Percentiles rank a stretch among this genome's conserved stretches.
These are phyloP conservation scores for Macrochelys suwanniensis DNA, from an alignment of 2,797 vertebrate genomes.

Conservation along the genomic window DNA sequence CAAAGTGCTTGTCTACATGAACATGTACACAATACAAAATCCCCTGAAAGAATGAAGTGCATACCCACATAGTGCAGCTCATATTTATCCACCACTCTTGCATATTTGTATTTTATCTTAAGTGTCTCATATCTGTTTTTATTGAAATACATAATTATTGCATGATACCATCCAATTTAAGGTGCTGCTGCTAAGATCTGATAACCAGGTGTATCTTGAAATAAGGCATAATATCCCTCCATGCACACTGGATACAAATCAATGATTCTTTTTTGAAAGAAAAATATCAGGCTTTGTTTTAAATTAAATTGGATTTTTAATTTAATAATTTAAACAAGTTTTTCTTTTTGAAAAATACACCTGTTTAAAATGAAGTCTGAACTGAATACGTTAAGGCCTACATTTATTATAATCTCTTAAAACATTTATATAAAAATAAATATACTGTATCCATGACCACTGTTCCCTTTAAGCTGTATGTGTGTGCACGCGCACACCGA, in stretches of 20 bases:
- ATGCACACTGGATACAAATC: neutral
- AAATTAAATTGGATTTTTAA: neutral
- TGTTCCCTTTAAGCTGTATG: too few species aligned
- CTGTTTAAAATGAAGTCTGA: neutral
- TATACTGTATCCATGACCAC: neutral
- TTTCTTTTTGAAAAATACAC: neutral
- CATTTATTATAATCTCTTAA: too few species aligned
- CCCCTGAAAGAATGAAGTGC: fast-evolving
- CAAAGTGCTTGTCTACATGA: neutral
- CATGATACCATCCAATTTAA: neutral
- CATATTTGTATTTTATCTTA: fast-evolving
- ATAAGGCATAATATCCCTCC: neutral
- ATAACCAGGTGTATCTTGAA: neutral
- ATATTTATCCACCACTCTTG: neutral
- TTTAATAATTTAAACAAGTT: neutral
- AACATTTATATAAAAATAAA: neutral
- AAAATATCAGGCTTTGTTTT: neutral
- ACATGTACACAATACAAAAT: neutral
- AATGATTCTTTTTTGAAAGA: neutral
- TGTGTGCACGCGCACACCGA: too few species aligned
- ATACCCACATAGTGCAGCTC: neutral
- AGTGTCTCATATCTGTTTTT: neutral
- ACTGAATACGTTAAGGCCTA: neutral
- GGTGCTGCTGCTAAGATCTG: neutral
- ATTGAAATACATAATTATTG: neutral